Conservation (phyloP, 2,113 vertebrate genomes). For the Addax nasomaculatus region DNA sequence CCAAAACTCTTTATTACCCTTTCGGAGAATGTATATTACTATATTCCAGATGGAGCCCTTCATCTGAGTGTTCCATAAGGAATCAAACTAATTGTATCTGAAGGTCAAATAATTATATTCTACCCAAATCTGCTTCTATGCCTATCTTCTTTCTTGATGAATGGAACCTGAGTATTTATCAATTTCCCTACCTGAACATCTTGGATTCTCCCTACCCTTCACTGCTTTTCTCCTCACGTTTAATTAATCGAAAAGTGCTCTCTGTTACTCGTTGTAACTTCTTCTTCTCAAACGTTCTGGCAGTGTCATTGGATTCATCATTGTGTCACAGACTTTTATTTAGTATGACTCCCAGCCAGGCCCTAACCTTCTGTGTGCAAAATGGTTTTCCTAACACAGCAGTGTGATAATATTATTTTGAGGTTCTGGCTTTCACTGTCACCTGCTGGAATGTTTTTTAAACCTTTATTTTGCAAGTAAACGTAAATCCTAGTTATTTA, state of each 20-base stretch:
- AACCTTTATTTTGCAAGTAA: background rate
- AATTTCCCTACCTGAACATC: background rate
- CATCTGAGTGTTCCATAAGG: background rate
- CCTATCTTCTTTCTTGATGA: background rate
- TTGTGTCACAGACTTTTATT: background rate
- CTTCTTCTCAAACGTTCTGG: background rate
- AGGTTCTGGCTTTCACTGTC: background rate
- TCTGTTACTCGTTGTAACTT: background rate
- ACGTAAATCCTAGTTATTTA: background rate
- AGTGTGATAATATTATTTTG: background rate
- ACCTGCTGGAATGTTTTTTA: background rate
- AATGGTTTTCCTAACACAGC: background rate
- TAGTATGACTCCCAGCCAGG: background rate
- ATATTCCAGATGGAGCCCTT: background rate
- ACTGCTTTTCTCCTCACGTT: background rate
- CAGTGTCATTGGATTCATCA: background rate
- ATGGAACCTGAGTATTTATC: background rate
- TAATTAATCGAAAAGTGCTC: background rate
- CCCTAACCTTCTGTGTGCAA: background rate
- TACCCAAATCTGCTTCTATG: background rate
- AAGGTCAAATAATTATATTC: background rate
- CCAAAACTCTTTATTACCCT: background rate
- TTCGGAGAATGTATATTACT: background rate
- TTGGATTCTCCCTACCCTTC: background rate
- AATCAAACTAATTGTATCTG: background rate